Evolutionary conservation across 1,140 invertebrate genomes (phyloP), one percentile per base, ranked within the genome.

Genomic region (Megalonaias nervosa): DNA sequence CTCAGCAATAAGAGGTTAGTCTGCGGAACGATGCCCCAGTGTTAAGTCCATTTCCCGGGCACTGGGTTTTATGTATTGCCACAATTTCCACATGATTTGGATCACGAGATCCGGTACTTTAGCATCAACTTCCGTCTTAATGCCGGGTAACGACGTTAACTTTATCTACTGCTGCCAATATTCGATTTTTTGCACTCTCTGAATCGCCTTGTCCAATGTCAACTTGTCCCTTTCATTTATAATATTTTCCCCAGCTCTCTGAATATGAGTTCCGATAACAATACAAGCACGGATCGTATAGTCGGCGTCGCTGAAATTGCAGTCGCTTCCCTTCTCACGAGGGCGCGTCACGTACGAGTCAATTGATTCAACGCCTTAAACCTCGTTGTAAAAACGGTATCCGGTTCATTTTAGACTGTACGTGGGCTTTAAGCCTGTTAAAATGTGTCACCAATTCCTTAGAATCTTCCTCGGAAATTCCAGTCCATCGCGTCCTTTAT

Each of bases 121-220:
- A 70, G 26, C 56, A 57, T 21, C 23, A 70, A 23, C 16, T 56
- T 12, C 17, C 67, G 17, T 57, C 67, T 69, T 69, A 19, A 15
- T 31, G n/a, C n/a, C n/a, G n/a, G n/a, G n/a, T n/a, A n/a, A 13
- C 6, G 48, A 26, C 72, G 67, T 74, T 67, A 64, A 56, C 12
- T 31, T 19, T 9, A 74, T 21, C 38, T 74, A 64, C 48, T 66
- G 14, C 31, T 57, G 72, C 14, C 38, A 74, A 67, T 67, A 74
- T 56, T 74, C 64, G 59, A 57, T 31, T 21, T 67, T 74, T 67
- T 74, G 72, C 11, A 56, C 72, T 57, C 31, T 74, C 58, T 74
- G 72, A 61, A 71, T 26, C 5, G 70, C 59, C 62, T 62, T 71
- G 70, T 71, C 58, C 60, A 71, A 21, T 16, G 70, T 71, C 12